Percentiles rank a stretch among this genome's conserved stretches.
Evolutionary conservation across 2,797 vertebrate genomes (phyloP).

Genomic region (Silurus aristotelis): DNA sequence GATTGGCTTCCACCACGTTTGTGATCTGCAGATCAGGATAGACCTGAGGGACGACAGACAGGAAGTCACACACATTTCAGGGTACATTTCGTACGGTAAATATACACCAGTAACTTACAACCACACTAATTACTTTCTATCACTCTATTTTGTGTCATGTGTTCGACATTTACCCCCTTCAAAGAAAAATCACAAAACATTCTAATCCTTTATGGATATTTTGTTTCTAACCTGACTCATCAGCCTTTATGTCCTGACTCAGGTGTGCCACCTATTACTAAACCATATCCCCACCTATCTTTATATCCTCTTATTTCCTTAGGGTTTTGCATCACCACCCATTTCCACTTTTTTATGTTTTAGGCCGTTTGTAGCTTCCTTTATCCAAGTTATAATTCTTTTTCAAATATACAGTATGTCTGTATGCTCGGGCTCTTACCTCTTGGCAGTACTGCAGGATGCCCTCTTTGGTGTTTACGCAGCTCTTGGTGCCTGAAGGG

Average conservation of each 20-base stretch:
- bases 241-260: background rate
- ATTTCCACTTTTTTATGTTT: background rate
- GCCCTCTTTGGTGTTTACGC: constrained; percentile 84
- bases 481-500: constrained; percentile 80
- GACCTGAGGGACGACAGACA: constrained; percentile 67
- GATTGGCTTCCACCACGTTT: constrained; percentile 89
- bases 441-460: constrained; percentile 89
- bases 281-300: background rate
- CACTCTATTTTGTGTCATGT: no score
- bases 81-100: background rate
- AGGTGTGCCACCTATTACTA: background rate
- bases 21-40: constrained; percentile 89
- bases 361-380: background rate
- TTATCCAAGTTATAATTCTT: no score
- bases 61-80: background rate
- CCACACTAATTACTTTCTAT: background rate
- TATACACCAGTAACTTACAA: background rate
- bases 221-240: background rate
- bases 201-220: background rate
- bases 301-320: background rate
- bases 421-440: constrained; percentile 59
- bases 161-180: background rate
- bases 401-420: background rate
- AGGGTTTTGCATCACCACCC: background rate
- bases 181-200: background rate